Base-by-base conservation (phyloP, 2,797 vertebrate species). In the Sebastes paucispinis region DNA sequence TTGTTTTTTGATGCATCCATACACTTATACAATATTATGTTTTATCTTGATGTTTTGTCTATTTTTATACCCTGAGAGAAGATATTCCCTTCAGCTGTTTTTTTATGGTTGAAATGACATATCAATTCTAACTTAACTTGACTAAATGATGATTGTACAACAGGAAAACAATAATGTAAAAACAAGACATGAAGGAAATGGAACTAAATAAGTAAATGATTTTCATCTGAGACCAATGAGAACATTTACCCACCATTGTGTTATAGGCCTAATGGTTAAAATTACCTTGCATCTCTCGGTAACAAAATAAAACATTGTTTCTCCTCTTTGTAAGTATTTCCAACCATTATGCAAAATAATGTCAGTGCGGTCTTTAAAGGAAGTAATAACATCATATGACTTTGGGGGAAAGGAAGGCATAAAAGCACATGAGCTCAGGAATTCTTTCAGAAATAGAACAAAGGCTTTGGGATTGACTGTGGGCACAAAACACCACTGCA, bases 391-490 rank as follows among this genome's bases (percentile, higher is more conserved):
- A 59, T 80, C 79, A 80, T 69, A 63, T 84, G 85, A 84, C 66
- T 77, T n/a, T 62, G 57, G 60, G 70, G 36, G 57, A 54, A 50
- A 79, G 69, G 55, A 84, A 75, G 82, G 62, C 77, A 87, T 69
- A 80, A 65, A 81, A 83, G 73, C 81, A 81, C 85, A 88, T 77
- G 85, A 88, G 88, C 82, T 86, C 73, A 81, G 64, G 73, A 83
- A 88, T 82, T 86, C 85, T 83, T 64, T 74, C 27, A 36, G 64
- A 81, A 85, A 85, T 78, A 75, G 88, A 88, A 90, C 77, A 86
- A 83, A 84, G 77, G 54, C 74, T 88, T 16, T 57, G 71, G 47
- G 84, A 70, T n/a, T 70, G 5, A 24, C 29, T 83, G 77, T 70
- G 73, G 79, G 68, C 67, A 75, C 65, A 39, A 71, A 81, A 82